Percentiles rank a stretch among this genome's conserved stretches.
phyloP scores from a whole-genome alignment of 2,113 vertebrate species.

The Cichladusa arquata region DNA sequence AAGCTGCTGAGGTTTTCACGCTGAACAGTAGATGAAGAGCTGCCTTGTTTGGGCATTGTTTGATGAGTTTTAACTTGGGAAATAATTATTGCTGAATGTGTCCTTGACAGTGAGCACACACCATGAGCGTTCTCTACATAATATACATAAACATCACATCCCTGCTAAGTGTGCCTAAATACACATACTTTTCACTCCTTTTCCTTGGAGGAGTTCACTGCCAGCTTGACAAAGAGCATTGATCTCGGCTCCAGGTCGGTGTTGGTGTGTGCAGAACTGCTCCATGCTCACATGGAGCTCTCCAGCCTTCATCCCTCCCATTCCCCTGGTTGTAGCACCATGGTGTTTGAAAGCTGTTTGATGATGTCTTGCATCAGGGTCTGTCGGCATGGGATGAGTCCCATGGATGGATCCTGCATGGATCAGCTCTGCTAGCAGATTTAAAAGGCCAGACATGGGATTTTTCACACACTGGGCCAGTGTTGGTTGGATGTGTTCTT shows the following conservation, averaged over 20 bases:
- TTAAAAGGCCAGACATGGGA: neutral
- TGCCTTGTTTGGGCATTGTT: slow-evolving; percentile 41
- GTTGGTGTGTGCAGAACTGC: neutral
- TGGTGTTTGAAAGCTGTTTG: neutral
- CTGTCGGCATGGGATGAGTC: neutral
- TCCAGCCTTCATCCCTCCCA: neutral
- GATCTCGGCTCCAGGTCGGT: neutral
- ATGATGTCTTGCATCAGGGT: fast-evolving
- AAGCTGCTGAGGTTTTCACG: neutral
- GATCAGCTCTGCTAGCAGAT: neutral
- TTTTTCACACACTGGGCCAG: fast-evolving
- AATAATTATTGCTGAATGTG: slow-evolving; percentile 10
- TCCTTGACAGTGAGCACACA: neutral
- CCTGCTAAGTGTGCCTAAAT: neutral
- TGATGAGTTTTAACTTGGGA: slow-evolving; percentile 29
- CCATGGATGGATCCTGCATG: neutral
- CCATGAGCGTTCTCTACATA: neutral
- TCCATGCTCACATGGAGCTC: fast-evolving
- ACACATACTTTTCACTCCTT: fast-evolving
- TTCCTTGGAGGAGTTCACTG: neutral
- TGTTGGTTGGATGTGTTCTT: neutral
- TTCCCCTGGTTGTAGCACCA: neutral
- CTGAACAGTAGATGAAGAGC: slow-evolving; percentile 7
- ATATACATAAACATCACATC: neutral
- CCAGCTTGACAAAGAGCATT: fast-evolving